Evolutionary conservation across 2,113 vertebrate species (phyloP), one percentile per base, ranked within the genome.

Genomic region (Fregata magnificens): DNA sequence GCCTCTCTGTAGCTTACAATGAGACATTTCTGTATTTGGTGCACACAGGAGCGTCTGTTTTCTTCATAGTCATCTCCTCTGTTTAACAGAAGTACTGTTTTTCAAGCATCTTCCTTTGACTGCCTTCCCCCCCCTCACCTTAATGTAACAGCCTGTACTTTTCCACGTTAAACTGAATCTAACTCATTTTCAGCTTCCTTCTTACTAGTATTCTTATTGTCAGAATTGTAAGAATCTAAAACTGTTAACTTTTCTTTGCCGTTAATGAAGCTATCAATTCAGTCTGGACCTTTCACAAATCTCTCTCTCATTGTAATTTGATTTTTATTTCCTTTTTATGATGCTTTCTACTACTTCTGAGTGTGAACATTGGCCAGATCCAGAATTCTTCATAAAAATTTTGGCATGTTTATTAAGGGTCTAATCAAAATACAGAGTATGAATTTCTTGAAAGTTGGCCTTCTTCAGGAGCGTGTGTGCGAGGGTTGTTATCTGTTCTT

Each of bases 241-340:
- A 32, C 24, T 81, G 45, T 88, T 95, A 80, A 53, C 95, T 96
- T 94, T 86, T 91, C 56, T 58, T 81, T 78, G 61, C 74, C 31
- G 7, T 95, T 96, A 91, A 79, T 91, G 44, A 91, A 72, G 62
- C 49, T 82, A 47, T 80, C 95, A 92, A 90, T 69, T 96, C 58
- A 79, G 49, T 25, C n/a, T 84, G 61, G 42, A 82, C 28, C 28
- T 73, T 85, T 74, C 44, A 67, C 31, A 83, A 84, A 47, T 89
- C 67, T 88, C 61, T 88, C 16, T 72, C 21, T 92, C 14, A 4
- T 8, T 76, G 42, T 70, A 92, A 93, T 92, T 92, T 70, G 71
- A 73, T 92, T 94, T 86, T 91, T 85, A 80, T 87, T 91, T 85
- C 77, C 42, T 81, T 70, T 94, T 92, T 70, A 65, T 90, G 52